Base-by-base conservation (phyloP, 2,888 invertebrate species). In the Busseola fusca region DNA sequence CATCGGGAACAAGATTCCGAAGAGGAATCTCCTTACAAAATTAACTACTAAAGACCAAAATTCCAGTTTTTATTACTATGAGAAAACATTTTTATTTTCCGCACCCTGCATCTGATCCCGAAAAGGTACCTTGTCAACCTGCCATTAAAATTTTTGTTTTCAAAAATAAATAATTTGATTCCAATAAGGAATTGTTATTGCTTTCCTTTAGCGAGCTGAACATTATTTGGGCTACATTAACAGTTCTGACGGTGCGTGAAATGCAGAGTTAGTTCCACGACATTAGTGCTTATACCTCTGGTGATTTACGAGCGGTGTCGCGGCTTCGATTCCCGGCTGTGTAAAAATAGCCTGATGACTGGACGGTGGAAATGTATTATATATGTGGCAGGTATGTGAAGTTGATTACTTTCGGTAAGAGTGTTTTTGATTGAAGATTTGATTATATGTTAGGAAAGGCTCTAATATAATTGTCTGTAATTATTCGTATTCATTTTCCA, bases 181-280 rank as follows among this genome's bases (percentile, higher is more conserved):
- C 81, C 80, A 81, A 83, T 79, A 83, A 78, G 79, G 82, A 68
- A 52, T 69, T 40, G 72, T 73, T 74, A 82, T 62, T n/a, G 75
- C 72, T 76, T 72, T 80, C 74, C 70, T 69, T 77, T 68, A 68
- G 76, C 76, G 73, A 86, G 78, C 82, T 71, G 84, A 85, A 87
- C 80, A 81, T 87, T 82, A 88, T 91, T 90, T 89, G 86, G 89
- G 84, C 74, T 81, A 86, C 85, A 94, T 93, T 93, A 93, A 87
- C 88, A 81, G 76, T 83, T 76, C 78, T 85, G 85, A 77, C 83
- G 90, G 88, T 80, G 87, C 94, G 93, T 94, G 94, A 94, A 94
- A 94, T 94, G 88, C 76, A 72, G 82, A 86, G 91, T 93, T 91
- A 91, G 86, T 85, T 84, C 87, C 86, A 86, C 87, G 88, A 91